Base-by-base conservation (phyloP, 2,113 vertebrate species). In the Eulacestoma nigropectus region DNA sequence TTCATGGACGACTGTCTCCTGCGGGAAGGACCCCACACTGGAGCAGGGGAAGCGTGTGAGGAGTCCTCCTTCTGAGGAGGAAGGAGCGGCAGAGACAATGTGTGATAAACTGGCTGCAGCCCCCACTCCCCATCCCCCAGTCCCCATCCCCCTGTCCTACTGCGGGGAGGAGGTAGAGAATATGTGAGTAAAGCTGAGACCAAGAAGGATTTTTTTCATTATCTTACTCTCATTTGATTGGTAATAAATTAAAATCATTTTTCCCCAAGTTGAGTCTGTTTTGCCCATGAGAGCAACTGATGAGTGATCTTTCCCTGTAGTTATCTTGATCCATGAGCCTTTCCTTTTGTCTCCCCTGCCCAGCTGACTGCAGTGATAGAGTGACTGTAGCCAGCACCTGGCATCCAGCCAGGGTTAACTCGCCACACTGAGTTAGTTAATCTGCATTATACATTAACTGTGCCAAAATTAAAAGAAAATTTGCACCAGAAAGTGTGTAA, bases 91-190 rank as follows among this genome's bases (percentile, higher is more conserved):
- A 67, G 20, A 35, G 35, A 57, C 15, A 4, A 12, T 2, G 4
- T n/a, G 30, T 20, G 52, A 85, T 35, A 30, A 67, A 49, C 10
- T 49, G 52, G 42, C 16, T 35, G 70, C 42, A 75, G 25, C 6
- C 30, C n/a, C 12, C 16, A 13, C 0, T 4, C 10, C 39, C 12
- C 10, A 4, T 30, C 6, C 30, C n/a, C 12, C 16, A 13, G 0
- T 4, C 10, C 39, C 12, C 10, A 4, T 29, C 30, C 10, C 35
- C 42, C 25, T 49, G 35, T 8, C 3, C 13, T 30, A 3, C 44
- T 57, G 42, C 0, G 0, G 16, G 35, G 35, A 67, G 20, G 10
- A 65, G 30, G 16, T 25, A 8, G 8, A 74, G 35, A 47, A 16
- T 30, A n/a, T 5, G 20, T 20, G 19, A 57, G 20, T 56, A 16